Evolutionary conservation across 2,888 invertebrate genomes (phyloP), one percentile per base, ranked within the genome.

Genomic region (Oeneis ivallda): DNA sequence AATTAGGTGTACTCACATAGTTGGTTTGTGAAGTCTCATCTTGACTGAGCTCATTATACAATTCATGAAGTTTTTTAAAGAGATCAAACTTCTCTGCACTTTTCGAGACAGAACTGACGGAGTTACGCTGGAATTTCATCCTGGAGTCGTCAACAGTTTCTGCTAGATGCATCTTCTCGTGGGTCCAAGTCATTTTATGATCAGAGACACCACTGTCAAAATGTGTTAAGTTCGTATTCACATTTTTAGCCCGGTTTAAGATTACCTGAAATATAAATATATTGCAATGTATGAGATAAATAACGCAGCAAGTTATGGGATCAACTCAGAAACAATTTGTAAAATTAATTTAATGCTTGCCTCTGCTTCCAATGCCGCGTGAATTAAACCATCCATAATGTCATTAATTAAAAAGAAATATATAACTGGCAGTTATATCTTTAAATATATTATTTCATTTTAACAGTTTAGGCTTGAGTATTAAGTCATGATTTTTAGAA

Each of bases 381-480:
- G 91, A 90, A 91, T 90, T 91, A 92, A 91, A 89, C 91, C 91
- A 92, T 92, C 92, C 91, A 92, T 92, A 91, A 85, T 92, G 91
- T 89, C 86, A 90, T 89, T 88, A 86, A 86, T 83, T 86, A 86
- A 82, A 86, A 86, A 85, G 83, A 83, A 86, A 83, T 89, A 83
- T 84, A 78, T 84, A 80, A 84, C 80, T 84, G 81, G 82, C 82
- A 85, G 84, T 82, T 83, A 79, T 81, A 81, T 85, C 85, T 81
- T 82, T 78, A 79, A 79, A 80, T 83, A 73, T 83, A 83, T 84
- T 89, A 84, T 84, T 86, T 86, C 88, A 89, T 91, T 87, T 84
- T 89, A 85, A 78, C 76, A 77, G 77, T 80, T 85, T 86, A 85
- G 81, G 83, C 82, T 83, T 84, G 81, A 85, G 83, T 88, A 91